Base-by-base conservation (phyloP, 2,113 vertebrate genomes). In the Gambusia affinis region DNA sequence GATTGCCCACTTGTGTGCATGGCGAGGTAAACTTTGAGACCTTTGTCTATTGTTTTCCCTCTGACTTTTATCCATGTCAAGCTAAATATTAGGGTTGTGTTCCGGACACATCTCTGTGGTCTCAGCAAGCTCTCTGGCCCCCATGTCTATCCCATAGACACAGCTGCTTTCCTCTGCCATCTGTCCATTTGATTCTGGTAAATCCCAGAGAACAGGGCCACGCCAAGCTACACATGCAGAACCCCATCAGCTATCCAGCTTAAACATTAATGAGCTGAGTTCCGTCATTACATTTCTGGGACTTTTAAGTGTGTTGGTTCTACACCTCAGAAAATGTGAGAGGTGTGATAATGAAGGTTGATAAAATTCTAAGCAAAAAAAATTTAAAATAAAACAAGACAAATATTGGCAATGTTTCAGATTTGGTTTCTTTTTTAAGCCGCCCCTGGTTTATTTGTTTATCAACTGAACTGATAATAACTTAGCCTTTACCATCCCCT, bases 191-290 rank as follows among this genome's bases (percentile, higher is more conserved):
- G 75, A 87, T 68, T 79, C 80, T 79, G 75, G 27, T 42, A 63
- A 76, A 77, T 85, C 86, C 82, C 86, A 84, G 60, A 76, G 86
- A 81, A 87, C 67, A 51, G 68, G 78, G 60, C 72, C 66, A 70
- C 80, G 84, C 87, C 89, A 86, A 86, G 72, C 85, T 64, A 37
- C 62, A 60, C 73, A 54, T 31, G 60, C 60, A 31, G 30, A 28
- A 27, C 72, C 77, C 62, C 87, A 83, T 87, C 86, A 89, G 84
- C 86, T 51, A 82, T 47, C 82, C 79, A 60, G 87, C 88, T 88
- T 85, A 88, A 87, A 88, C 87, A 83, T 90, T 90, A 88, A 84
- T 83, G 85, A 90, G 81, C 54, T 33, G 61, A 83, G 83, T 75
- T 76, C 75, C 70, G 71, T 82, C 70, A 71, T 75, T 83, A 79